Evolutionary conservation across 2,888 invertebrate species (phyloP), one percentile per base, ranked within the genome.

Genomic region (Lamellibrachia columna): DNA sequence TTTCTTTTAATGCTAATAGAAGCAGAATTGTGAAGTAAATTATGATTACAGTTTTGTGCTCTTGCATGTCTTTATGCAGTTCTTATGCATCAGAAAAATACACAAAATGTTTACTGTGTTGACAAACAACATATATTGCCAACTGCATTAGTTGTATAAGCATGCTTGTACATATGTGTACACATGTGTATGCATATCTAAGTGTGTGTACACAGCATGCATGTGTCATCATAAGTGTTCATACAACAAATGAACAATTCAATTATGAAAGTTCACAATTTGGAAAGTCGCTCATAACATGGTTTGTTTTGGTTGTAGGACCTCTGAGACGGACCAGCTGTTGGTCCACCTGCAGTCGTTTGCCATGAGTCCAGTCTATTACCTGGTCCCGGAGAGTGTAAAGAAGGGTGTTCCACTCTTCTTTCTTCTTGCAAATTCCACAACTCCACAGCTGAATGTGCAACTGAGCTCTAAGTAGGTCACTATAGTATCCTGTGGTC

Each of bases 341-440:
- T 97, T 98, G 95, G 97, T 98, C 9, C 98, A 98, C 95, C 97
- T 98, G 53, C 98, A 98, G 95, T 97, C 97, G 93, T 98, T 98
- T 96, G 96, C 97, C 55, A 96, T 96, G 28, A 97, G 97, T 94
- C 97, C 97, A 53, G 97, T 97, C 52, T 97, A 97, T 97, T 98
- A 98, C 96, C 97, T 97, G 75, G 97, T 98, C 90, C 98, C 98
- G 0, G 98, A 98, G 94, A 97, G 97, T 94, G 97, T 98, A 28
- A 97, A 97, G 95, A 98, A 97, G 95, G 98, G 98, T 40, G 97
- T 98, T 96, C 98, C 98, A 1, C 97, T 98, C 55, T 98, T 98
- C 96, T 97, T 97, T 93, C 95, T 97, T 91, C 97, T 97, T 0
- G 96, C 97, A 8, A 97, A 96, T 93, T 94, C 95, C 22, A 94